phyloP scores from a whole-genome alignment of 2,888 invertebrate genomes.

The Brachycybe producta region DNA sequence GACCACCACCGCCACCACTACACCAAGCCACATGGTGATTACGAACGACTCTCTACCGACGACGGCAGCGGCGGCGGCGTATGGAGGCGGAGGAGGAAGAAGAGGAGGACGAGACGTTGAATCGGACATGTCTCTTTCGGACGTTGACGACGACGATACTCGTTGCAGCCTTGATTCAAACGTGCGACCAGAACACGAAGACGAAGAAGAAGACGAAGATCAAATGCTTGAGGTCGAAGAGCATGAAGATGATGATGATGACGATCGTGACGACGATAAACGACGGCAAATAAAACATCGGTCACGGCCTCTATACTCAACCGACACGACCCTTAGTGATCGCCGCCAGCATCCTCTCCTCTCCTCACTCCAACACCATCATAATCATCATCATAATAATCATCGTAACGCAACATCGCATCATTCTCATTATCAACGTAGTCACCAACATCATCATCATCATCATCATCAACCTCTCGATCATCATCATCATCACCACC shows the following conservation, averaged over 20 bases:
- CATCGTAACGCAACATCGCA: no score
- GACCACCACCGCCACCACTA: no score
- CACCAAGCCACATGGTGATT: no score
- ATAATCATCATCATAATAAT: neutral
- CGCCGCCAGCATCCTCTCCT: neutral
- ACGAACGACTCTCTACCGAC: no score
- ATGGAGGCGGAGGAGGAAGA: neutral
- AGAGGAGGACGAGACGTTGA: neutral
- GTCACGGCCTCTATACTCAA: neutral
- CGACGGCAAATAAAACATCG: neutral
- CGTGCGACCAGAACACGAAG: no score
- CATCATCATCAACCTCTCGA: neutral
- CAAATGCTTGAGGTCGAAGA: neutral
- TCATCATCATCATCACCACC: neutral
- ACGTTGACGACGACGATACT: neutral
- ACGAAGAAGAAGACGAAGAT: neutral
- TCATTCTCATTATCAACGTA: neutral
- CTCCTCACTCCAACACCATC: neutral
- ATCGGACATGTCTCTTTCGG: slow-evolving; percentile 9
- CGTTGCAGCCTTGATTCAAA: neutral
- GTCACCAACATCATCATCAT: neutral
- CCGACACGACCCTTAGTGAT: neutral
- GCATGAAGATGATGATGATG: neutral
- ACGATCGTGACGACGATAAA: slow-evolving; percentile 1
- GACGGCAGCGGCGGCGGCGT: neutral